Evolutionary conservation across 64 coral and sea anemone genomes (phyloP).

Genomic region (Pachyseris speciosa): DNA sequence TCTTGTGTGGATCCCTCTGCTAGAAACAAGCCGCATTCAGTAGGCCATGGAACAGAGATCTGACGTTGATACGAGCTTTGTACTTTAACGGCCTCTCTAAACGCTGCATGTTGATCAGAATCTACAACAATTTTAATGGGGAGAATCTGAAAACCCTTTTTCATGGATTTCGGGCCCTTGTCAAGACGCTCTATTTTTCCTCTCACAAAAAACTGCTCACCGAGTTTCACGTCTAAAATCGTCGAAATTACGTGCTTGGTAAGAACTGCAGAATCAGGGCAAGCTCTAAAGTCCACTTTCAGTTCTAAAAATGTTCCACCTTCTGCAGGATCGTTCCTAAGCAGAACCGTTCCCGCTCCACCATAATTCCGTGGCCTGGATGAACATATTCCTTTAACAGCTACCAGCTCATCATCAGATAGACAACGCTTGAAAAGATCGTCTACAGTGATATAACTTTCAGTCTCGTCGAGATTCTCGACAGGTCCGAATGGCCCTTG

Average conservation of each 20-base stretch:
- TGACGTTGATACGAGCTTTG: conserved; percentile 48
- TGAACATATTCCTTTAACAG: conserved; percentile 53
- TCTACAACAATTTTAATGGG: conserved; percentile 69
- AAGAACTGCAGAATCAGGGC: conserved; percentile 14
- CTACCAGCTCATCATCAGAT: not conserved
- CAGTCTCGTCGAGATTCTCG: conserved; percentile 17
- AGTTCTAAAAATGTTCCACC: conserved; percentile 33
- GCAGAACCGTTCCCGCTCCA: conserved; percentile 24
- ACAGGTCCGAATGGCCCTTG: conserved; percentile 60
- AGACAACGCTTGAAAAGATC: not conserved
- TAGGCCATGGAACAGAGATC: conserved; percentile 63
- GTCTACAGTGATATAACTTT: not conserved
- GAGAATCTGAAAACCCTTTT: conserved; percentile 38
- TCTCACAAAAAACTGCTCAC: conserved; percentile 49
- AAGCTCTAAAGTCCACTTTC: conserved; percentile 44
- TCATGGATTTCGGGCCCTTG: conserved; percentile 4
- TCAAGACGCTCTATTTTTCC: conserved; percentile 42
- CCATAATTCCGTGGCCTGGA: conserved; percentile 54
- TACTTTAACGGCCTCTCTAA: conserved; percentile 58
- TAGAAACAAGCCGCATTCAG: conserved; percentile 50
- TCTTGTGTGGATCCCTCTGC: conserved; percentile 69
- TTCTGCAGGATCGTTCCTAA: conserved; percentile 40
- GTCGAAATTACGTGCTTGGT: conserved; percentile 34
- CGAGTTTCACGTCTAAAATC: conserved; percentile 53
- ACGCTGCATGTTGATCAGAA: conserved; percentile 61